phyloP scores from a whole-genome alignment of 2,797 vertebrate species.

The Pseudomugil tenellus region DNA sequence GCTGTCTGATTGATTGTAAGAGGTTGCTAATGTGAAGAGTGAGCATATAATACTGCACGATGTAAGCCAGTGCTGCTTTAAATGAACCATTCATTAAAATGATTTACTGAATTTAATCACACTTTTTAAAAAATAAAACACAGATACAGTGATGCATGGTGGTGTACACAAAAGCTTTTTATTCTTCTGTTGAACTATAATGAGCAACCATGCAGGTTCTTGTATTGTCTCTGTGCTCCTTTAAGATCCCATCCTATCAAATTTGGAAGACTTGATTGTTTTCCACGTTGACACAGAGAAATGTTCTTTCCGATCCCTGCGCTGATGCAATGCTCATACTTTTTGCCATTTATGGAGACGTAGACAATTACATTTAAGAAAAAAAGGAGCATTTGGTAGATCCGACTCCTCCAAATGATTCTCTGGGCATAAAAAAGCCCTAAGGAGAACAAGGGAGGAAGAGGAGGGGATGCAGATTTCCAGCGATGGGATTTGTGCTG shows the following conservation, averaged over 20 bases:
- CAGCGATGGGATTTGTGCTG: too few species aligned
- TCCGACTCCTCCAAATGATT: background rate
- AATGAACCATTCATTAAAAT: slow-evolving; percentile 57
- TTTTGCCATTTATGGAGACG: too few species aligned
- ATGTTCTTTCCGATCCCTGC: too few species aligned
- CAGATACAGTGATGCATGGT: background rate
- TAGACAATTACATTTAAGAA: too few species aligned
- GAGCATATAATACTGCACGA: slow-evolving; percentile 27
- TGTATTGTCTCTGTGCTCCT: too few species aligned
- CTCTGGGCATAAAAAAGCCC: background rate
- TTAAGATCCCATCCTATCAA: too few species aligned
- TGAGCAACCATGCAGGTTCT: too few species aligned
- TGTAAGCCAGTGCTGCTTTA: slow-evolving; percentile 27
- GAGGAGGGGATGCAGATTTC: background rate
- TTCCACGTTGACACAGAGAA: too few species aligned
- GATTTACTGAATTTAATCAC: slow-evolving; percentile 45
- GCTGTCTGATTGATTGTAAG: slow-evolving; percentile 50
- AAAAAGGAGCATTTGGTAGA: background rate
- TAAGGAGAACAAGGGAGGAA: background rate
- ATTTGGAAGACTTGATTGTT: too few species aligned
- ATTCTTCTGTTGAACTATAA: too few species aligned
- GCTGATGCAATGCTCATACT: too few species aligned
- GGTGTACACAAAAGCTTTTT: too few species aligned
- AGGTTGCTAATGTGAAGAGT: slow-evolving; percentile 52
- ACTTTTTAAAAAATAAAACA: slow-evolving; percentile 36